A percentile compares a stretch with the other conserved stretches of the same genome.
Evolutionary conservation across 2,113 vertebrate species (phyloP).

Genomic region (Hydrolagus affinis): DNA sequence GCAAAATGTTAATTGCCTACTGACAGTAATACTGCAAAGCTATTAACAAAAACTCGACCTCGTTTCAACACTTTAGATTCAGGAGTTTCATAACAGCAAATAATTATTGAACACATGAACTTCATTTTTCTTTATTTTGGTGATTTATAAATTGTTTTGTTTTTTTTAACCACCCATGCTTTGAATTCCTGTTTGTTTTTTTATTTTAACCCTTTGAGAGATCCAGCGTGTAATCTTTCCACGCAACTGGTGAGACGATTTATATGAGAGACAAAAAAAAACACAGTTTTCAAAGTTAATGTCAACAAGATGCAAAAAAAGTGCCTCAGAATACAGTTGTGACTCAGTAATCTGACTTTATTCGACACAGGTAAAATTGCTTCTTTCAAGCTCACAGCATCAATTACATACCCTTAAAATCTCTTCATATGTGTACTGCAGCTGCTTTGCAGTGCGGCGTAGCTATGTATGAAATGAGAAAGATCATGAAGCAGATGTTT

Average conservation of each 20-base stretch:
- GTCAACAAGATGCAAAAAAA: neutral
- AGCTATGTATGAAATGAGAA: neutral
- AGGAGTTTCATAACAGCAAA: too few relatives aligned
- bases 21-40: too few relatives aligned
- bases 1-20: too few relatives aligned
- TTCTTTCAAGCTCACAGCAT: too few relatives aligned
- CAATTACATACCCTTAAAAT: neutral
- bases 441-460: neutral
- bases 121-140: too few relatives aligned
- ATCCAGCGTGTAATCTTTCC: slow-evolving; percentile 10
- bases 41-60: too few relatives aligned
- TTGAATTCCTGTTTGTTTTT: too few relatives aligned
- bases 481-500: too few relatives aligned
- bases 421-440: neutral
- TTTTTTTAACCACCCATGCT: too few relatives aligned
- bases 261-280: neutral
- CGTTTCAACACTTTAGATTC: too few relatives aligned
- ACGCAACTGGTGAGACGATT: neutral
- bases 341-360: slow-evolving; percentile 26
- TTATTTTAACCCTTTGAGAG: slow-evolving; percentile 22
- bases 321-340: slow-evolving; percentile 29
- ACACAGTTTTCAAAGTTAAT: neutral
- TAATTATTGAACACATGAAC: too few relatives aligned
- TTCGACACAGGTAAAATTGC: neutral
- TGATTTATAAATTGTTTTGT: too few relatives aligned